Evolutionary conservation across 2,888 invertebrate genomes (phyloP).

Genomic region (Leptinotarsa rubiginosa): DNA sequence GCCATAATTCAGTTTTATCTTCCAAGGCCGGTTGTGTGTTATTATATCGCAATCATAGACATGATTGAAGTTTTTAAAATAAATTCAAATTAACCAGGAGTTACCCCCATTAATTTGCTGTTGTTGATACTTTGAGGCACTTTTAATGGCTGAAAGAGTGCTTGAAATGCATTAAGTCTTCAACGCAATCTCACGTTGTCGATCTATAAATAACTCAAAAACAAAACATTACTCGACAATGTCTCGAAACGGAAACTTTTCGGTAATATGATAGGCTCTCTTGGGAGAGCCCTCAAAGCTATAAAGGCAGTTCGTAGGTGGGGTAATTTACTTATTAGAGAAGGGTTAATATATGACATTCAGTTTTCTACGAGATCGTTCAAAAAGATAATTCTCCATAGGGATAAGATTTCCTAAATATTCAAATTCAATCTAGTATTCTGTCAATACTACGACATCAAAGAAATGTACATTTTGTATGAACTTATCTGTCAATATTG

Average conservation of each 20-base stretch:
- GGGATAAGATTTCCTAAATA: no score
- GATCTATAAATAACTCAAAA: constrained; percentile 10
- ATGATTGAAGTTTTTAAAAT: background rate
- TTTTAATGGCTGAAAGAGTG: background rate
- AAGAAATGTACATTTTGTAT: no score
- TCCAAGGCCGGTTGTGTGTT: background rate
- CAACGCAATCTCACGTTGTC: constrained; percentile 18
- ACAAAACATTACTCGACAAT: constrained; percentile 9
- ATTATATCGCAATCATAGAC: background rate
- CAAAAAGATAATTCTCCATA: no score
- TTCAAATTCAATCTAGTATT: no score
- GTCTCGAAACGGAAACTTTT: background rate
- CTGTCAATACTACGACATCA: no score
- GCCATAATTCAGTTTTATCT: constrained; percentile 1
- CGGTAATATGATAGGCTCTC: constrained; percentile 5
- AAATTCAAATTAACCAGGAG: background rate
- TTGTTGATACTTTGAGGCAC: constrained; percentile 12
- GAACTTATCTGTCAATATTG: no score
- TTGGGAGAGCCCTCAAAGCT: background rate
- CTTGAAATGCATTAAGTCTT: constrained; percentile 9
- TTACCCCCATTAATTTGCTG: background rate
- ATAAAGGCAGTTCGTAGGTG: background rate
- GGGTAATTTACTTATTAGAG: background rate
- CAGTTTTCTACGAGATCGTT: no score
- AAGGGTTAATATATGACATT: background rate